Evolutionary conservation across 64 coral and sea anemone species (phyloP), one percentile per base, ranked within the genome.

Genomic region (Porites australiensis): DNA sequence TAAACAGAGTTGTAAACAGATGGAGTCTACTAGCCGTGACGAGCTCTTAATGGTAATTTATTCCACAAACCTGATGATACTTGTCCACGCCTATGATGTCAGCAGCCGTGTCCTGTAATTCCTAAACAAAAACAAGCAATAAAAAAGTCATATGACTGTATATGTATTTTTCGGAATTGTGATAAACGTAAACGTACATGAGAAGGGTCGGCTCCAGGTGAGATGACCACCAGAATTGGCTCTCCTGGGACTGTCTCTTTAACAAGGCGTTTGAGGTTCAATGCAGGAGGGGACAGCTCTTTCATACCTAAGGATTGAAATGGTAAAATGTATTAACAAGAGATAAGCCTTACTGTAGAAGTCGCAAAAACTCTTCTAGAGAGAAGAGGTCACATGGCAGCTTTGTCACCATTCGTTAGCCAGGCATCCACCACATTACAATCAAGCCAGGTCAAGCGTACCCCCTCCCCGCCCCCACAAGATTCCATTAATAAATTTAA

Each of bases 141-240:
- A 37, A 37, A 37, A 37, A 37, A 37, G 27, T 37, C 27, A 37
- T 37, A 37, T 37, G 0, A 37, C 27, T 37, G 27, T 37, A 37
- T 74, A 14, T 74, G 7, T 18, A 74, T 14, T 15, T 3, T 4
- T 48, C 13, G 49, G 49, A 76, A 76, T 6, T 55, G 9, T 22
- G 4, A 3, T 11, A 21, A n/a, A 27, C 4, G 53, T 45, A 66
- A 20, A 69, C 81, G 8, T 94, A 99, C 98, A 79, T 99, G 98
- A 20, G 98, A 99, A 15, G 98, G 98, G 75, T 99, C 98, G 27
- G 98, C 98, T 19, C 98, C 98, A 74, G 98, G 98, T 58, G 98
- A 99, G 16, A 99, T 99, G 8, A 99, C 94, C 50, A 99, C 90
- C 44, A 99, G 80, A 10, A 99, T 96, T 3, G 98, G 94, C 55